Base-by-base conservation (phyloP, 2,797 vertebrate species). In the Malurus leucopterus region DNA sequence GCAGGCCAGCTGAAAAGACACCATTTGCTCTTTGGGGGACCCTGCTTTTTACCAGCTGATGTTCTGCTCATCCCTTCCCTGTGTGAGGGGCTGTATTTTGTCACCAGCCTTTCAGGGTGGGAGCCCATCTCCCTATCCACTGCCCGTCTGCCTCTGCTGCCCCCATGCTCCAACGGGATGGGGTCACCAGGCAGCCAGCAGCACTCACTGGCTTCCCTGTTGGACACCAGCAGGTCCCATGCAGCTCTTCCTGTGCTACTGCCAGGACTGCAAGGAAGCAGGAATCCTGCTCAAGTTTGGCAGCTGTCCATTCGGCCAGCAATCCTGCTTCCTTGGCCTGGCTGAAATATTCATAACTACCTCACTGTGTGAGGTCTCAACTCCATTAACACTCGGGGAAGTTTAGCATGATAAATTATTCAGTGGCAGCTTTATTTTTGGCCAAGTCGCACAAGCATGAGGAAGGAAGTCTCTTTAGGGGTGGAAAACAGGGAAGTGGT, bases 371-470 rank as follows among this genome's bases (percentile, higher is more conserved):
- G 79, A 94, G 72, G 63, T 64, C 90, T 55, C 47, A 69, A 23
- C 55, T 93, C 91, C 88, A 94, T 91, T 93, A 94, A 89, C 91
- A 81, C 79, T 79, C 82, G 64, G 75, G n/a, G 61, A 95, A 91
- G 92, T 93, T 95, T 71, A 90, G 44, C 16, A 6, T 11, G 26
- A 79, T 95, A 57, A 95, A 95, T 95, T 91, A 94, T 93, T 95
- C 75, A 91, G 61, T 15, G 43, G 38, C 30, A 88, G 67, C 54
- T 93, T 95, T 95, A 94, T 92, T 94, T 94, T 83, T 76, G 92
- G 72, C 58, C 85, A 76, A 83, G 73, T 72, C 75, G 82, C 26
- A 63, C 41, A 70, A 86, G 72, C 71, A 83, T 80, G 58, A 90
- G 71, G 65, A 82, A 85, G 54, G 53, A 92, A 87, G 46, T 71